Evolutionary conservation across 2,888 invertebrate genomes (phyloP), one percentile per base, ranked within the genome.

Genomic region (Phytoseiulus persimilis): DNA sequence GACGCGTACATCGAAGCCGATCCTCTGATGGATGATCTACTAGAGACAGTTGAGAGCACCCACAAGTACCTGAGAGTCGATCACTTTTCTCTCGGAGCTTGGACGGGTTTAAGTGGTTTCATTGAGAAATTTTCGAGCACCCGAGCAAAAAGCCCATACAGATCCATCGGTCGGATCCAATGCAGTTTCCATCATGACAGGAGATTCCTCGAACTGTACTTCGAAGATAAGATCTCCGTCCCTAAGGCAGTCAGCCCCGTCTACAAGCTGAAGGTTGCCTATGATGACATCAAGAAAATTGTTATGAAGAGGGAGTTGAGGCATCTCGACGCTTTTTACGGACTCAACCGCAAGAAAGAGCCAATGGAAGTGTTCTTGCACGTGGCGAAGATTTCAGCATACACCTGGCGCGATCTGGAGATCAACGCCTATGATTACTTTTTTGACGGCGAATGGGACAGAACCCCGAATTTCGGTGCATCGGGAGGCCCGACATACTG

Each of bases 371-470:
- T 87, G 0, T 87, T 39, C 87, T 11, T 87, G n/a, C 87, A 32
- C 32, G 87, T 87, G 23, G 28, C 32, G 33, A 87, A 5, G 23
- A 45, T 87, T 9, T 9, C 33, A 5, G 87, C 32, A 0, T 87
- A 39, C 23, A 2, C 31, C 0, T 87, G 87, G 87, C 32, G 33
- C 14, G 23, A 6, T 2, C 39, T 23, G 33, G 11, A 23, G 23
- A 18, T 32, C n/a, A 5, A 32, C 1, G 87, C 87, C 11, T 87
- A 87, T 33, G 87, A 87, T 28, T 39, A 33, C 31, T 87, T 87
- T 14, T 87, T 87, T 31, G 87, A 87, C 32, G 87, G 87, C 39
- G 28, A n/a, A n/a, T 87, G 87, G 87, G 45, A 33, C 28, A 33
- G 87, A n/a, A 23, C 32, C 1, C 39, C 33, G 3, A 32, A 18